Base-by-base conservation (phyloP, 2,113 vertebrate genomes). In the Martes martes region DNA sequence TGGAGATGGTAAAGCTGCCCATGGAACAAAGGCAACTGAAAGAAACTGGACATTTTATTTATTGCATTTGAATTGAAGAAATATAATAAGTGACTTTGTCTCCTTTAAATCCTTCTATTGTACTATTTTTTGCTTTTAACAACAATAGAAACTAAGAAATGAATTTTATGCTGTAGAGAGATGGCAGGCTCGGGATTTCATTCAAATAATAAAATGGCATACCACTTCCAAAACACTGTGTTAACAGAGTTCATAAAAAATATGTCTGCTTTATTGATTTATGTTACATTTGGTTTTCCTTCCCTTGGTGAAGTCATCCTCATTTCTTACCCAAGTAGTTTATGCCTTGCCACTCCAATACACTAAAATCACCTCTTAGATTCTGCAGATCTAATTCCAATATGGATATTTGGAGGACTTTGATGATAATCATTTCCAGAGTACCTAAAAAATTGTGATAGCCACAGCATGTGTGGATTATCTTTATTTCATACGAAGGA, bases 191-290 rank as follows among this genome's bases (percentile, higher is more conserved):
- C 52, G 61, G 78, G 97, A 96, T 97, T 97, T 69, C 50, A 98
- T 47, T 15, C 57, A 98, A 98, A 81, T 3, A 98, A 45, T 96
- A 96, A 97, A 84, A 63, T 16, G 69, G 80, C 76, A 33, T 52
- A 67, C 59, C 83, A 96, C 85, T 87, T 97, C 98, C 96, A 80
- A 98, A 98, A 4, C 42, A 87, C 23, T 8, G 1, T 94, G 83
- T 90, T 98, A 97, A 97, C 78, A 92, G 67, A 42, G 15, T 76
- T 98, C 45, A 31, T 39, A 47, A 89, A 87, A 97, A 98, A 93
- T 98, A 96, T 42, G 84, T 95, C 96, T n/a, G 1, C 39, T 78
- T 96, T 97, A 96, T 98, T 98, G 97, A 97, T 98, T 96, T 94
- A 96, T 65, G 89, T 95, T 94, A 28, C 65, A 85, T 92, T 98